Evolutionary conservation across 2,888 invertebrate species (phyloP).

Genomic region (Ochlodes sylvanus): DNA sequence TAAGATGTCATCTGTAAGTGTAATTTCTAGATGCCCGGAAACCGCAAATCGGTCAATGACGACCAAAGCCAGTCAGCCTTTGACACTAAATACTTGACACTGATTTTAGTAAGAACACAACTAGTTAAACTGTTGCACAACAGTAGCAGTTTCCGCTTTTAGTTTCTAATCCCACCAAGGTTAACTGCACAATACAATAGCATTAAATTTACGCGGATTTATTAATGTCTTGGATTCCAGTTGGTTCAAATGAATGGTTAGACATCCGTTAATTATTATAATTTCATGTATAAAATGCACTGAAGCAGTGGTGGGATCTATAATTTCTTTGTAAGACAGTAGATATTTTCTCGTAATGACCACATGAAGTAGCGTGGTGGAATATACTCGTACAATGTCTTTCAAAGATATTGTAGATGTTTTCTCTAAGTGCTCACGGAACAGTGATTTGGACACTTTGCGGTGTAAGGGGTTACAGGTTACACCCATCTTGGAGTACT

Average conservation of each 20-base stretch:
- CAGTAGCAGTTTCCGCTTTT: conserved; percentile 20
- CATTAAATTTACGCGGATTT: conserved; percentile 21
- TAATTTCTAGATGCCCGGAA: no score
- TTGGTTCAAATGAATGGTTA: background rate
- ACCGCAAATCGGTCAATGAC: conserved; percentile 43
- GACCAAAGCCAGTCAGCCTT: conserved; percentile 30
- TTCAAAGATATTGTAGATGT: no score
- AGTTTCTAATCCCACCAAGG: conserved; percentile 23
- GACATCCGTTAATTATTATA: conserved; percentile 7
- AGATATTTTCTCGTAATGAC: no score
- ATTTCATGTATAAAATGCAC: background rate
- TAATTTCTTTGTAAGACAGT: no score
- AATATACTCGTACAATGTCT: no score
- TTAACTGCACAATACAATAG: conserved; percentile 27
- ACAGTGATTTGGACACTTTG: no score
- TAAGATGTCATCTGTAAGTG: no score
- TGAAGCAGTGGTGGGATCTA: no score
- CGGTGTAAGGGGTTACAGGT: no score
- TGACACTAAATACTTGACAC: conserved; percentile 38
- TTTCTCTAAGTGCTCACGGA: no score
- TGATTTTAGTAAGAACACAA: conserved; percentile 36
- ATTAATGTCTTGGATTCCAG: conserved; percentile 20
- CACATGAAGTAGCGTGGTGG: no score
- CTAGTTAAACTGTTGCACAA: conserved; percentile 30
- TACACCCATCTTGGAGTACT: no score